Evolutionary conservation across 2,797 vertebrate genomes (phyloP), one percentile per base, ranked within the genome.

Genomic region (Danio tinwini): DNA sequence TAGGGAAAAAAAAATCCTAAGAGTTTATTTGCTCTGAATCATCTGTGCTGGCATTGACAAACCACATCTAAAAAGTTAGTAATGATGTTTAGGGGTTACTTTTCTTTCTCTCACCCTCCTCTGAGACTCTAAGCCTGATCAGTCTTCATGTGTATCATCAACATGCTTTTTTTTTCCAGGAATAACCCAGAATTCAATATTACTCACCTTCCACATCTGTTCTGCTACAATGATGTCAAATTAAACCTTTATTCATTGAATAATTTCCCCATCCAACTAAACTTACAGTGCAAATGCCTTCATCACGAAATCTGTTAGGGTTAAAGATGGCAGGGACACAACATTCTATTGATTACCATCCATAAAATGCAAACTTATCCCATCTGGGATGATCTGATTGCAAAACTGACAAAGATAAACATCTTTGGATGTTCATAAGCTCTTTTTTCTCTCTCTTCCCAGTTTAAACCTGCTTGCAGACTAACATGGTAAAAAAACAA

Each of bases 131-230:
- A 55, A 44, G n/a, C 49, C 50, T 37, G 37, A 71, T 7, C 17
- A 56, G 13, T 67, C 63, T 63, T 47, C 4, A n/a, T 53, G 39
- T n/a, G 3, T 3, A 77, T 58, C 16, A 67, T 47, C 49, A 47
- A 29, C 29, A 29, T 29, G 29, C 29, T 29, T 29, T 29, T 42
- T 52, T 61, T 74, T 78, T 12, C n/a, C 44, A 78, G 45, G 65
- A 70, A 40, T 52, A 70, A 49, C 2, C 53, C 29, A 44, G 65
- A 42, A 61, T 69, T 39, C 8, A 40, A 44, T 19, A 58, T 47
- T 44, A 11, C 52, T 55, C 74, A 76, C 42, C 50, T 67, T 50
- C 11, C 52, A 67, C 49, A 65, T 74, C 72, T 56, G 14, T 76
- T 55, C n/a, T 44, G 37, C 50, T 50, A 16, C 19, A 19, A 29